Conservation (phyloP, 64 coral and sea anemone species). For the Pocillopora damicornis region DNA sequence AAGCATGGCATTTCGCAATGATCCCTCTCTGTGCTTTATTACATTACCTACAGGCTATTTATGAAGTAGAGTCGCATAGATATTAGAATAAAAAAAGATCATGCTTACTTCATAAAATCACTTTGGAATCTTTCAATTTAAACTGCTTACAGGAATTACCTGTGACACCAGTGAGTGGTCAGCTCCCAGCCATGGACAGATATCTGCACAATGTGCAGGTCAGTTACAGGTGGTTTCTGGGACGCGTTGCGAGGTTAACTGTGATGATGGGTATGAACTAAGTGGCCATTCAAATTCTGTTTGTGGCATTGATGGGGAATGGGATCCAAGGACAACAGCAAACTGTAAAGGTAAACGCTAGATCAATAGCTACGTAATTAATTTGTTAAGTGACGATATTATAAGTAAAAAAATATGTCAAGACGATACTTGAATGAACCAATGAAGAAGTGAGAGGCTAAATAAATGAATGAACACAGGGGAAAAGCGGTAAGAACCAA, state of each 20-base stretch:
- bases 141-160: constrained; percentile 9
- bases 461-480: too few relatives aligned
- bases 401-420: not conserved
- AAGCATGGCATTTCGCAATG: too few relatives aligned
- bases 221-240: constrained; percentile 5
- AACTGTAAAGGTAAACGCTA: constrained; percentile 44
- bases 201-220: not conserved
- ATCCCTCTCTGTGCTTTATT: too few relatives aligned
- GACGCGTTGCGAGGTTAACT: constrained; percentile 22
- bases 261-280: constrained; percentile 41
- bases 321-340: constrained; percentile 41
- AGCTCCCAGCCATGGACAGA: constrained; percentile 35
- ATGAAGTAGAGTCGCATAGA: too few relatives aligned
- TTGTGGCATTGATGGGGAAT: constrained; percentile 41
- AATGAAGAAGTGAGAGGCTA: too few relatives aligned
- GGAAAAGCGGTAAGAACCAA: too few relatives aligned
- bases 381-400: not conserved
- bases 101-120: too few relatives aligned
- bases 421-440: too few relatives aligned
- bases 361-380: too few relatives aligned
- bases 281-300: not conserved
- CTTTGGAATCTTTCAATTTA: not conserved
- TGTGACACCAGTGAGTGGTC: constrained; percentile 33
- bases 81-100: too few relatives aligned
- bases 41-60: too few relatives aligned